Conservation (phyloP, 2,797 vertebrate genomes). For the Myotis myotis region DNA sequence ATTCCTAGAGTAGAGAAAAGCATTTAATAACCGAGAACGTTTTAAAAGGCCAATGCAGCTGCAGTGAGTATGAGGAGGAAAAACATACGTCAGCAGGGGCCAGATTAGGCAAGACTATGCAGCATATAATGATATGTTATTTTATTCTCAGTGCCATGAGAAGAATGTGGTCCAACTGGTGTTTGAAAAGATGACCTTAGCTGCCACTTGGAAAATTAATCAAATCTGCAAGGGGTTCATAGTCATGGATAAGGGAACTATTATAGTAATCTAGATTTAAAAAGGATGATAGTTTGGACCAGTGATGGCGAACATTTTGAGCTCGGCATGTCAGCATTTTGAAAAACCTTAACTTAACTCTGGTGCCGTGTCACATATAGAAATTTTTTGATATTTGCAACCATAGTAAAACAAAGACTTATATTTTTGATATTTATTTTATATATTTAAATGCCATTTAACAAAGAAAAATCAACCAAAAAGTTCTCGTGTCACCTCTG, state of each 20-base stretch:
- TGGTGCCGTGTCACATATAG: too few species aligned
- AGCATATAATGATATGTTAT: neutral
- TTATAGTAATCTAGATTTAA: neutral
- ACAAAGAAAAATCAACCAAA: too few species aligned
- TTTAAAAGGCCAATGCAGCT: neutral
- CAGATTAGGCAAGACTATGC: neutral
- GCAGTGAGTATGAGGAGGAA: neutral
- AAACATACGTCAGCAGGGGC: neutral
- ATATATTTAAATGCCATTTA: too few species aligned
- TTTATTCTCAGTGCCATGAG: neutral
- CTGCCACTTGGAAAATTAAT: neutral
- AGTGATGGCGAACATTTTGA: too few species aligned
- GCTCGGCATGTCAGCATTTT: too few species aligned
- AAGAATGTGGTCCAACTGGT: neutral
- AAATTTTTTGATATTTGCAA: too few species aligned
- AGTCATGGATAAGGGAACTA: neutral
- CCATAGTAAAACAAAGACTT: too few species aligned
- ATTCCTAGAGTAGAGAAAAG: neutral
- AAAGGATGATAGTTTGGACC: neutral
- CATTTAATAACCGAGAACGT: neutral
- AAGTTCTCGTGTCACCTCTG: too few species aligned
- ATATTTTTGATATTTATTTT: too few species aligned
- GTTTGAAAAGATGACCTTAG: neutral
- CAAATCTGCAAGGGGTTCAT: neutral
- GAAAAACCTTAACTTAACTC: too few species aligned